These are phyloP conservation scores for Mormyrus proboscirostris DNA, from an alignment of 2,797 vertebrate species.

Conservation along the genomic window DNA sequence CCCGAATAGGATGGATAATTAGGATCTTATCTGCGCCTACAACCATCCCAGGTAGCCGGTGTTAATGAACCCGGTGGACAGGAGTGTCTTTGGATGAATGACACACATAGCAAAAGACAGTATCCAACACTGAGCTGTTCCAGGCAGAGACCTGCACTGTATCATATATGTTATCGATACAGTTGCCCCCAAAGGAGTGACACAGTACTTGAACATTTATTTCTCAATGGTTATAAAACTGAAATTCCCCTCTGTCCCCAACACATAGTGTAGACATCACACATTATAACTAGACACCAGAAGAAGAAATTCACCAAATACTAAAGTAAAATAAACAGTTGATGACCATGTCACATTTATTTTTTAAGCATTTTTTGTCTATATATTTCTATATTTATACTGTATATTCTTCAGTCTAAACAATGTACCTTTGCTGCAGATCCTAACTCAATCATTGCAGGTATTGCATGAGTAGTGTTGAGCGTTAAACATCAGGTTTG, in stretches of 20 bases:
- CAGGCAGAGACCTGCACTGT: not conserved
- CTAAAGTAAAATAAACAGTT: conserved; percentile 50
- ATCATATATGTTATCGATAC: not conserved
- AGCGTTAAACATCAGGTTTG: conserved; percentile 44
- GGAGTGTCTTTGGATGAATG: not conserved
- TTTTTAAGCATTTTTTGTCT: conserved; percentile 49
- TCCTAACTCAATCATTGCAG: conserved; percentile 70
- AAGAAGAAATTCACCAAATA: conserved; percentile 52
- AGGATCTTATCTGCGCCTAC: not conserved
- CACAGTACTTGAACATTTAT: not conserved
- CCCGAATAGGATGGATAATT: not conserved
- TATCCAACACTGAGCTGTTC: not conserved
- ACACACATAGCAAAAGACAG: not conserved
- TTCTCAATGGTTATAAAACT: not conserved
- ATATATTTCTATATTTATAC: conserved; percentile 43
- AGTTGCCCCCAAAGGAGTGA: not conserved
- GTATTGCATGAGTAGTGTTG: conserved; percentile 53
- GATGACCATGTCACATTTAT: conserved; percentile 61
- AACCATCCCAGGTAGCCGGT: not conserved
- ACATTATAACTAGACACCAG: conserved; percentile 45
- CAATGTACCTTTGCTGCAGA: conserved; percentile 45
- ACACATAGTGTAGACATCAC: not conserved
- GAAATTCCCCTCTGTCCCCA: not conserved
- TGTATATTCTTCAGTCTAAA: conserved; percentile 17
- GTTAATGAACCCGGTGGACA: not conserved